Percentiles rank a stretch among this genome's conserved stretches.
Conservation (phyloP, 1,140 invertebrate genomes). For the Euura saliciscinereae region DNA sequence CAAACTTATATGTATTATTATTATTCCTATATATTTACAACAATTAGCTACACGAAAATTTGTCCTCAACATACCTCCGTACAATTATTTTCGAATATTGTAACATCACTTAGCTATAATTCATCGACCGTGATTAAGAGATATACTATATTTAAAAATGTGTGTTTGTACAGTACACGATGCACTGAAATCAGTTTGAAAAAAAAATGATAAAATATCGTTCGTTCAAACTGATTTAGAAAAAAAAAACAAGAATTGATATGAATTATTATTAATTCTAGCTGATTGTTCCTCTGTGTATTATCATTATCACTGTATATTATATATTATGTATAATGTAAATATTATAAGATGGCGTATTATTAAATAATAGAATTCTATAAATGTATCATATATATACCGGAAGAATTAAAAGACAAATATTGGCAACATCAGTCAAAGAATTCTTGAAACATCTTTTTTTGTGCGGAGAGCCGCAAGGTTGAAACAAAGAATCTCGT, state of each 20-base stretch:
- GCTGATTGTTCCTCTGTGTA: constrained; percentile 52
- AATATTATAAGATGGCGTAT: constrained; percentile 42
- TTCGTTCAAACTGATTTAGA: background rate
- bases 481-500: background rate
- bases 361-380: constrained; percentile 41
- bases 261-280: constrained; percentile 22
- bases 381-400: background rate
- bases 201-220: background rate
- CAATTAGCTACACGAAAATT: background rate
- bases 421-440: background rate
- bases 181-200: background rate
- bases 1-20: background rate
- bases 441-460: too few species aligned
- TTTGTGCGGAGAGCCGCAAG: too few species aligned
- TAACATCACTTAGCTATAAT: background rate
- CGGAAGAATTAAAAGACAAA: constrained; percentile 1
- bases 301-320: constrained; percentile 48
- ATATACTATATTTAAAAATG: too few species aligned
- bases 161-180: background rate
- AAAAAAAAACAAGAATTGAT: background rate
- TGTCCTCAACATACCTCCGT: too few species aligned
- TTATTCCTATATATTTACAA: background rate
- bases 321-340: constrained; percentile 38
- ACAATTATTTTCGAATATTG: too few species aligned
- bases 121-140: background rate